Base-by-base conservation (phyloP, 2,888 invertebrate genomes). In the Microchrysa polita region DNA sequence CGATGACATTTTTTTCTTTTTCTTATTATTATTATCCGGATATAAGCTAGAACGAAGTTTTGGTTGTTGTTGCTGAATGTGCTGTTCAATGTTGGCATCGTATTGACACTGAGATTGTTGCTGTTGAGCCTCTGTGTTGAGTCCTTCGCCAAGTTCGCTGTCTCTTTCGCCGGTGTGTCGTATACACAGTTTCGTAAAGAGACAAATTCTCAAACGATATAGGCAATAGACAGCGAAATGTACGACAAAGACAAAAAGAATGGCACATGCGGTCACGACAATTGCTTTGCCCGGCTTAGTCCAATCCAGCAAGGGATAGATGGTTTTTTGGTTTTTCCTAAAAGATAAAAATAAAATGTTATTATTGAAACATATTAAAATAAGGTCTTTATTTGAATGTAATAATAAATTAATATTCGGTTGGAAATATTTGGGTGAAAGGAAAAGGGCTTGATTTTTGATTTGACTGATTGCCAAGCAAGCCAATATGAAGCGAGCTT, bases 281-380 rank as follows among this genome's bases (percentile, higher is more conserved):
- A 87, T 79, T 0, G 92, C 88, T 72, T 82, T 80, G 5, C 87
- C 87, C 0, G 93, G 92, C 57, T 87, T 87, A 20, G 88, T 83
- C 94, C 94, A 95, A 84, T 94, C 90, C 78, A 95, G 83, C 79
- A 92, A 88, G 57, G 91, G 90, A 83, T 95, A 95, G 77, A 95
- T 91, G 80, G 87, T 90, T 59, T 84, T 84, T 55, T 87, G 83
- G 20, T 91, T 91, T 77, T 87, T 86, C 77, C 92, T 91, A 14
- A 1, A 67, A 74, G 34, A 22, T 20, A n/a, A n/a, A n/a, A n/a
- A n/a, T n/a, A n/a, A n/a, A n/a, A n/a, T n/a, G n/a, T n/a, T n/a
- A n/a, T n/a, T n/a, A n/a, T n/a, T n/a, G n/a, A n/a, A n/a, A n/a
- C n/a, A n/a, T n/a, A n/a, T n/a, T n/a, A n/a, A n/a, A n/a, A n/a